Base-by-base conservation (phyloP, 2,797 vertebrate species). In the Anas capensis region DNA sequence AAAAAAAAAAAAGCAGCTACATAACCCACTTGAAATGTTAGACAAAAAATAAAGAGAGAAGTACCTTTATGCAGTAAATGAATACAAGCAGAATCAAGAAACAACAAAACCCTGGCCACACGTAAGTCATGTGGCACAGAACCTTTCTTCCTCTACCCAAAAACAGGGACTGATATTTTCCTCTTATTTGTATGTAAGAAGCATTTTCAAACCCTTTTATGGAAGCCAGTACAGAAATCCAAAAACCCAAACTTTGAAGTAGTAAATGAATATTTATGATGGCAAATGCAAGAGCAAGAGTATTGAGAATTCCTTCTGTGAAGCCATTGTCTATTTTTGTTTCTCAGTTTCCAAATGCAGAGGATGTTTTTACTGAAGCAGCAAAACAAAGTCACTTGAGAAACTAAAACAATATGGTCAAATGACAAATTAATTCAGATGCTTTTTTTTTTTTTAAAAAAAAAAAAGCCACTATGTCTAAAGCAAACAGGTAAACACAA, bases 301-400 rank as follows among this genome's bases (percentile, higher is more conserved):
- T 20, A 49, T 2, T 14, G 8, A 54, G 19, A 88, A 61, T 29
- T 58, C 12, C n/a, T 82, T 70, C 66, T 33, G 14, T 42, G 15
- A 78, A 61, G 33, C 8, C 36, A 29, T 27, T 14, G 15, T 49
- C 80, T 90, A 26, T 75, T 83, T 76, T 77, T 79, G 65, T 71
- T 91, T 70, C 56, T 86, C 62, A 65, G 38, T 82, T 90, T 91
- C 68, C 57, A 75, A 92, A 49, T 11, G 87, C 65, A 77, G 13
- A 44, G 6, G 12, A 57, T 21, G 31, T 68, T 57, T 91, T 71
- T 29, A 81, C 54, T 46, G 16, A 95, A 91, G 44, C 27, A 71
- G 34, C 8, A 71, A 85, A 89, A 80, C 3, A 54, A 0, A 34
- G 14, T 1, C 19, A 46, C 61, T 87, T 85, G 29, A 9, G 84